Base-by-base conservation (phyloP, 2,888 invertebrate species). In the Tachina grossa region DNA sequence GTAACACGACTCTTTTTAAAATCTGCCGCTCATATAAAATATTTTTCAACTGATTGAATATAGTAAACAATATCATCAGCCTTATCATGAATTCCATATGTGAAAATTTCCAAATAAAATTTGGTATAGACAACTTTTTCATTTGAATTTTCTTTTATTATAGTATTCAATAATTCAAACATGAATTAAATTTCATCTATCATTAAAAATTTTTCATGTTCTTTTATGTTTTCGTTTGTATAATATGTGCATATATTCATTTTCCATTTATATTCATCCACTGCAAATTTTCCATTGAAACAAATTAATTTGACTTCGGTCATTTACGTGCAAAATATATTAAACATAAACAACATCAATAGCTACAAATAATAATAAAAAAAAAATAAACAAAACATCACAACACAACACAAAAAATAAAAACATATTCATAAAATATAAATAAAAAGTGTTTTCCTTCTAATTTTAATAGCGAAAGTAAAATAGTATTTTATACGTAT, bases 401-500 rank as follows among this genome's bases (percentile, higher is more conserved):
- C 43, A 19, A 39, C 47, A 66, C 9, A 57, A 71, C 11, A 61
- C 39, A 31, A n/a, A 41, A 59, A 3, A 4, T 9, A n/a, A n/a
- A 59, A 59, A 57, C 19, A 61, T 57, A 59, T 43, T 43, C 43
- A 31, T 41, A 39, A 72, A 41, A 65, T 57, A 45, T 75, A 71
- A 71, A 71, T 45, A 78, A 77, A 19, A 66, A 63, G 51, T 49
- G 43, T 47, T 51, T 84, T 84, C 84, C 80, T 76, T 84, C 61
- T 77, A 84, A 82, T 82, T 85, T 81, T 69, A 78, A 69, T 69
- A 85, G 85, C 82, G 82, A 85, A 85, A 85, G 85, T 82, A 65
- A 84, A 84, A 72, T 51, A n/a, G 8, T 41, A 22, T 80, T 75
- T 47, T 59, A 6, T 31, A 31, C 14, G 9, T 41, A 14, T 47